Conservation (phyloP, 2,113 vertebrate species). For the Campylomormyrus tamandua region DNA sequence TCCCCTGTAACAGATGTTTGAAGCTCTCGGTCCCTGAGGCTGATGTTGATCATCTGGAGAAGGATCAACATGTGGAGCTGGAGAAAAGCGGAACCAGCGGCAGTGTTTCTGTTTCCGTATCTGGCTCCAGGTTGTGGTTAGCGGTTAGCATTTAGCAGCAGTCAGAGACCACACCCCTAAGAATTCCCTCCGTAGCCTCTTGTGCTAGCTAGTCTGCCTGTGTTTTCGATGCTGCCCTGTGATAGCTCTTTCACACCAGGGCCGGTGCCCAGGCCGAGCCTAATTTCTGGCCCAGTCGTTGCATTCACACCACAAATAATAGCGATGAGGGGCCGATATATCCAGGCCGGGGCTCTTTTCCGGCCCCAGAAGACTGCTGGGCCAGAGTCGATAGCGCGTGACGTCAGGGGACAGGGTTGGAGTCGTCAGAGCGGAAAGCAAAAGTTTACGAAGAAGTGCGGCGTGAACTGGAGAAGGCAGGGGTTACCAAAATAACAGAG, state of each 20-base stretch:
- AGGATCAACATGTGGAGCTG: neutral
- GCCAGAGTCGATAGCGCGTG: too few species aligned
- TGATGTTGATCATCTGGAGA: neutral
- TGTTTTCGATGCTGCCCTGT: neutral
- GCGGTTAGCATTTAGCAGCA: neutral
- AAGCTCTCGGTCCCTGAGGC: neutral
- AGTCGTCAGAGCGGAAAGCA: too few species aligned
- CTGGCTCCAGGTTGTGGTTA: neutral
- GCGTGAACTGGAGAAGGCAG: too few species aligned
- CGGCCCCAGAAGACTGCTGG: too few species aligned
- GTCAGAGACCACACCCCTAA: neutral
- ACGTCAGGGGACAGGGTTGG: too few species aligned
- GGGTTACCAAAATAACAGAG: too few species aligned
- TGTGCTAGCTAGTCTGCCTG: neutral
- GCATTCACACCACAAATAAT: neutral
- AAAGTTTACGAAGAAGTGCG: too few species aligned
- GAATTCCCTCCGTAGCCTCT: neutral
- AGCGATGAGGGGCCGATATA: neutral
- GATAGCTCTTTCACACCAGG: neutral
- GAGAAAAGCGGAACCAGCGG: neutral
- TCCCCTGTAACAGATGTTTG: neutral
- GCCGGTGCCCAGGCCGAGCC: neutral
- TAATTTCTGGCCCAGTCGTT: neutral
- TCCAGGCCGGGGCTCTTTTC: neutral
- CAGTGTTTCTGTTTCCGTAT: neutral